Percentiles rank a stretch among this genome's conserved stretches.
Evolutionary conservation across 2,113 vertebrate genomes (phyloP).

Genomic region (Azemiops feae): DNA sequence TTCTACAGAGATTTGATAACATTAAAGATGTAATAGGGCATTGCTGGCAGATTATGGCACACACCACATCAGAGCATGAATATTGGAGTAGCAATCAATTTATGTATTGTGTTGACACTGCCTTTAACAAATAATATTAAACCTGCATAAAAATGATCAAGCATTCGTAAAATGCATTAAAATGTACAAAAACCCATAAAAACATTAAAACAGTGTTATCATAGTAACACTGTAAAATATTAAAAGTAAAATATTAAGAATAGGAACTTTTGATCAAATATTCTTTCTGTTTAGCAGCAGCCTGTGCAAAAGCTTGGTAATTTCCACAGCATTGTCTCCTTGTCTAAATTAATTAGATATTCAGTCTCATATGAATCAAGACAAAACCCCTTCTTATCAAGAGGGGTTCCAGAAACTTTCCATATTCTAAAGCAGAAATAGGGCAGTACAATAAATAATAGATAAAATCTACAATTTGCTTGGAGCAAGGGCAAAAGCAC

Average conservation of each 20-base stretch:
- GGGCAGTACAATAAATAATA: not conserved
- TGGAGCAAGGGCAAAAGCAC: not conserved
- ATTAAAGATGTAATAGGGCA: not conserved
- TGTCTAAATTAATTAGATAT: not conserved
- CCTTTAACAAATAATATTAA: not conserved
- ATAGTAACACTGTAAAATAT: not conserved
- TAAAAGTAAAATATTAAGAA: not conserved
- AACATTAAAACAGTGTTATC: not conserved
- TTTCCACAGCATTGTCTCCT: not conserved
- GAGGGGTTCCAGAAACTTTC: not conserved
- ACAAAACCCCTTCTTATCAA: not conserved
- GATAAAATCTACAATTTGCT: not conserved
- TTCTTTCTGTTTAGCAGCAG: not conserved
- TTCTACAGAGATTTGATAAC: not conserved
- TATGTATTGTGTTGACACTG: not conserved
- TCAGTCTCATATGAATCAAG: not conserved
- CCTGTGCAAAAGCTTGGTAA: not conserved
- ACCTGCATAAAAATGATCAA: not conserved
- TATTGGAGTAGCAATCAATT: not conserved
- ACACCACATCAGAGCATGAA: not conserved
- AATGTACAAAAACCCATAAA: not conserved
- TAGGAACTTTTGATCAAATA: not conserved
- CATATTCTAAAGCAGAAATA: not conserved
- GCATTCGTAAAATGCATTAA: not conserved
- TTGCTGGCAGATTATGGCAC: not conserved